Evolutionary conservation across 2,113 vertebrate species (phyloP).

Genomic region (Muntiacus muntjak): DNA sequence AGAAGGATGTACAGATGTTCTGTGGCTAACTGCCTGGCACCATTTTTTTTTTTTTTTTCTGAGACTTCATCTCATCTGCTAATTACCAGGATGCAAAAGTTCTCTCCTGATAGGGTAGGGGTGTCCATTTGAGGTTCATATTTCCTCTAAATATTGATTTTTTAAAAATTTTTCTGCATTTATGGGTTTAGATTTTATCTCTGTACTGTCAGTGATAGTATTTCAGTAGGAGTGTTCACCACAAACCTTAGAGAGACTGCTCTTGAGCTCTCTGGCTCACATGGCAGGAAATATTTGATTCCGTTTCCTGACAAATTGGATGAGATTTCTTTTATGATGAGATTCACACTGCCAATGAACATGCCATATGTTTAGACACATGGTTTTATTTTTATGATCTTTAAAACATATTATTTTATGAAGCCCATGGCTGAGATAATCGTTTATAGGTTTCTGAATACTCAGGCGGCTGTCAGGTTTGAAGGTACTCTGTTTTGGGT

Average conservation of each 20-base stretch:
- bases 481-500: constrained; percentile 25
- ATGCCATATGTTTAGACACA: constrained; percentile 64
- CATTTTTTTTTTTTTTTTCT: background rate
- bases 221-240: background rate
- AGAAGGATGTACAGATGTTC: background rate
- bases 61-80: background rate
- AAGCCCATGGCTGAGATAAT: constrained; percentile 47
- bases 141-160: background rate
- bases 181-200: background rate
- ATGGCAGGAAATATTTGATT: constrained; percentile 44
- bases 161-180: background rate
- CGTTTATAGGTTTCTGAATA: constrained; percentile 35
- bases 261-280: background rate
- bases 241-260: background rate
- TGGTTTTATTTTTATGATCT: constrained; percentile 62
- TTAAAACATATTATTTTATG: constrained; percentile 65
- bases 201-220: background rate
- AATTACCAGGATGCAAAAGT: background rate
- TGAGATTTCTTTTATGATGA: constrained; percentile 31
- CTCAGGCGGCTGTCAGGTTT: background rate
- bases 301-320: constrained; percentile 46
- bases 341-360: constrained; percentile 30
- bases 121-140: background rate
- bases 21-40: background rate
- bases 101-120: background rate